Evolutionary conservation across 2,797 vertebrate genomes (phyloP).

Genomic region (Rousettus madagascariensis): DNA sequence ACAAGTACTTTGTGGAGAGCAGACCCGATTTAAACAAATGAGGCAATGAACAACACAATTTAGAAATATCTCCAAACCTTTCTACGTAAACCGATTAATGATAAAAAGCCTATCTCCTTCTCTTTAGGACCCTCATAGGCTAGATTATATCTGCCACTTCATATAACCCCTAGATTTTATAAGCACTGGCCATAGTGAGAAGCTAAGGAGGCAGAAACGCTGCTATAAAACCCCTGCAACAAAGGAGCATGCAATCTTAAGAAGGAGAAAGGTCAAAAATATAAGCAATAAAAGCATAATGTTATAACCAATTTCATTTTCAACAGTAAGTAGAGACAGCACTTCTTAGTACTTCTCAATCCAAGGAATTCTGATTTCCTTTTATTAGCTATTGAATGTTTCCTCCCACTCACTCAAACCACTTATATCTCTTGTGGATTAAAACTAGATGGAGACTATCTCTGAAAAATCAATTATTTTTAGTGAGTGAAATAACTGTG

Average conservation of each 20-base stretch:
- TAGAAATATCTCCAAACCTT: constrained; percentile 33
- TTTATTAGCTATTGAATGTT: constrained; percentile 22
- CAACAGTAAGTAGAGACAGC: constrained; percentile 1
- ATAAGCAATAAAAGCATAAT: not conserved
- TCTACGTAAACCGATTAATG: not conserved
- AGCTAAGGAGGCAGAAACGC: not conserved
- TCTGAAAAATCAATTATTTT: constrained; percentile 16
- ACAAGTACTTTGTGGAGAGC: not conserved
- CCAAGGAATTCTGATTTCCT: constrained; percentile 44
- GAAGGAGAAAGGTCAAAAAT: not conserved
- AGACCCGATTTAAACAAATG: not conserved
- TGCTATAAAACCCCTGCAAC: not conserved
- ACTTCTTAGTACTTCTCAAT: not conserved
- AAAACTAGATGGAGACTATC: not conserved
- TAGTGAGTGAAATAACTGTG: not conserved
- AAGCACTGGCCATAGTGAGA: not conserved
- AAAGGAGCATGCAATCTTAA: constrained; percentile 6
- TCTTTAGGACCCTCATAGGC: not conserved
- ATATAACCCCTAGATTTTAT: not conserved
- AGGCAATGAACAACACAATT: not conserved
- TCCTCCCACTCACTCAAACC: constrained; percentile 1
- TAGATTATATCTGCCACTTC: not conserved
- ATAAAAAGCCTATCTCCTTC: not conserved
- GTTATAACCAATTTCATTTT: constrained; percentile 25
- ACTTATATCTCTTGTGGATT: not conserved